Conservation (phyloP, 1,140 invertebrate species). For the Drosophila nannoptera region DNA sequence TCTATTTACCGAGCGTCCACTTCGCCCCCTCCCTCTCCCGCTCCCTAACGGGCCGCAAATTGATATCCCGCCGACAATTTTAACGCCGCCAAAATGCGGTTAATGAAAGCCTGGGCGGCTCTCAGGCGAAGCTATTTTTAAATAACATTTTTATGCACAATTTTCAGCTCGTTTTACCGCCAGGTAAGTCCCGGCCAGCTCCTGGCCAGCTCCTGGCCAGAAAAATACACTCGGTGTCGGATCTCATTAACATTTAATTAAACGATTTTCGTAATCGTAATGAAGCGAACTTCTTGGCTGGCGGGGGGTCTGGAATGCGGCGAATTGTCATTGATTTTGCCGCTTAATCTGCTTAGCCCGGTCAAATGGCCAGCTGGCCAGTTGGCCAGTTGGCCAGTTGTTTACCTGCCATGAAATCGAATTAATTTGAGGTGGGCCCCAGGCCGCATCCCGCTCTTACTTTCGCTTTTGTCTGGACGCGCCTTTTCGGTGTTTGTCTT, state of each 20-base stretch:
- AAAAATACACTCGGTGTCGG: conserved; percentile 2
- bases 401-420: conserved; percentile 63
- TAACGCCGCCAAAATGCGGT: conserved; percentile 61
- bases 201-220: not conserved
- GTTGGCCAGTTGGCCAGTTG: conserved; percentile 14
- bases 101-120: conserved; percentile 60
- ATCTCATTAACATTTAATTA: conserved; percentile 74
- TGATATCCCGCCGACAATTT: conserved; percentile 68
- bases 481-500: conserved; percentile 38
- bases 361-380: conserved; percentile 15
- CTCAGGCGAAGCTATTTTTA: conserved; percentile 50
- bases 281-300: conserved; percentile 66
- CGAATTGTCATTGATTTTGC: conserved; percentile 72
- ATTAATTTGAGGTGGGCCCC: conserved; percentile 61
- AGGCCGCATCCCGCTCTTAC: conserved; percentile 9
- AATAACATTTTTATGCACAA: conserved; percentile 63
- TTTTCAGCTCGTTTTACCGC: conserved; percentile 38
- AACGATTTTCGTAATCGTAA: conserved; percentile 59
- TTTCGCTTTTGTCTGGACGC: conserved; percentile 26
- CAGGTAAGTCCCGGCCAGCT: conserved; percentile 38
- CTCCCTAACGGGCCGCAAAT: conserved; percentile 28
- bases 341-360: conserved; percentile 59
- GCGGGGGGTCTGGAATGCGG: conserved; percentile 27
- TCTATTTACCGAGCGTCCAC: conserved; percentile 53
- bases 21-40: not conserved